Base-by-base conservation (phyloP, 2,797 vertebrate species). In the Cottoperca gobio region DNA sequence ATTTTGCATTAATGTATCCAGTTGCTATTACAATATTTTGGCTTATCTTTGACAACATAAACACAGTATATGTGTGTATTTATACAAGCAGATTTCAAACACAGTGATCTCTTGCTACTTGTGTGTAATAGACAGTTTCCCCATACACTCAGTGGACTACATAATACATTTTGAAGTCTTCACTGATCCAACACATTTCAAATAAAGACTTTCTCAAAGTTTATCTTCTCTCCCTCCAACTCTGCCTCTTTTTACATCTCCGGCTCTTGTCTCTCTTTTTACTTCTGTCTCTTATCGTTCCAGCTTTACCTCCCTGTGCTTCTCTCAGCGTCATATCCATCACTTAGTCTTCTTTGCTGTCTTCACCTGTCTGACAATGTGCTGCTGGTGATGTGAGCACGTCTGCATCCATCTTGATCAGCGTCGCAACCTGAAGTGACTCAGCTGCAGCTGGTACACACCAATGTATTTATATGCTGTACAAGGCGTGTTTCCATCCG, bases 311-410 rank as follows among this genome's bases (percentile, higher is more conserved):
- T 69, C 57, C 26, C 72, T 57, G 24, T 16, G 35, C 64, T 35
- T 26, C 69, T 28, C 42, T 55, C 50, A 21, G 45, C 63, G 6
- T 52, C 61, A 31, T 26, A 69, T 69, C 58, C 28, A 61, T 83
- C 74, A 69, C 64, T 71, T 21, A 60, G 42, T 53, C 54, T 57
- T 48, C 45, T 59, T 43, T 39, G 31, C 53, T 33, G 46, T 70
- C 45, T 57, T 52, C 19, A 31, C 46, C 35, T 35, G 73, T 69
- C 65, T 76, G 35, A 70, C 35, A 48, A 3, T 35, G 43, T 58
- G 66, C 53, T 65, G 40, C 43, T 28, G 43, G 14, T 76, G 57
- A 61, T 23, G 48, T 10, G 46, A 68, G 35, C 23, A 2, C 35
- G 60, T 67, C 55, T 48, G 7, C 8, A 63, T 71, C 16, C 23